These are phyloP conservation scores for Ctenosaura bakeri DNA, from an alignment of 2,797 vertebrate species.

Conservation along the genomic window DNA sequence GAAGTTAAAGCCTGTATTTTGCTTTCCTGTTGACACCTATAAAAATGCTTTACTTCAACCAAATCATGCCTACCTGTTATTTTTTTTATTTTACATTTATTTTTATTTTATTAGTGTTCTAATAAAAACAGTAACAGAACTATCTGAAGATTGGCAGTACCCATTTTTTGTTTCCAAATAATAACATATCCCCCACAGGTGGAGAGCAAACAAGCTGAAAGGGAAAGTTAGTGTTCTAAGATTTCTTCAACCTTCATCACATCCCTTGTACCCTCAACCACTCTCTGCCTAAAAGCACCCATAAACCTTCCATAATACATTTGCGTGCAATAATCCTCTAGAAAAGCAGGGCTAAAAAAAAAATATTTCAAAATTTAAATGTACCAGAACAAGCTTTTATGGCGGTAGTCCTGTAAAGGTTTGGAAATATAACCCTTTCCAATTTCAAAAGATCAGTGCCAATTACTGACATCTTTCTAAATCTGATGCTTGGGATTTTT, in stretches of 20 bases:
- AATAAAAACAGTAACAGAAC: neutral
- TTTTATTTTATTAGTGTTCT: neutral
- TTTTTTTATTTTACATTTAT: neutral
- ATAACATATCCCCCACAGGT: neutral
- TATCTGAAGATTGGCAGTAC: neutral
- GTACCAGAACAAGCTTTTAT: neutral
- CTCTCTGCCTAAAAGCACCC: neutral
- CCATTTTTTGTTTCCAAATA: neutral
- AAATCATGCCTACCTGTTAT: neutral
- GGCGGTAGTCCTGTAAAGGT: neutral
- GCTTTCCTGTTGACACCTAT: neutral
- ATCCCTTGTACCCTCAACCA: too few species aligned
- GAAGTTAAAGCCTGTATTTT: neutral
- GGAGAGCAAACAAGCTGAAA: neutral
- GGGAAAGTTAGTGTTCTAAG: neutral
- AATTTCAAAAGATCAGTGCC: neutral
- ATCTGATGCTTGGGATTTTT: neutral
- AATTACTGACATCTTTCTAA: neutral
- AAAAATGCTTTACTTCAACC: neutral
- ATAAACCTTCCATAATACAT: conserved; percentile 4
- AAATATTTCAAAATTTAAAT: neutral
- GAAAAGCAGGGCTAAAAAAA: neutral
- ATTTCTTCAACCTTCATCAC: neutral
- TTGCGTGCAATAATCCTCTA: neutral
- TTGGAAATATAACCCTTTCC: neutral